Evolutionary conservation across 2,888 invertebrate genomes (phyloP), one percentile per base, ranked within the genome.

Genomic region (Clusia tigrina): DNA sequence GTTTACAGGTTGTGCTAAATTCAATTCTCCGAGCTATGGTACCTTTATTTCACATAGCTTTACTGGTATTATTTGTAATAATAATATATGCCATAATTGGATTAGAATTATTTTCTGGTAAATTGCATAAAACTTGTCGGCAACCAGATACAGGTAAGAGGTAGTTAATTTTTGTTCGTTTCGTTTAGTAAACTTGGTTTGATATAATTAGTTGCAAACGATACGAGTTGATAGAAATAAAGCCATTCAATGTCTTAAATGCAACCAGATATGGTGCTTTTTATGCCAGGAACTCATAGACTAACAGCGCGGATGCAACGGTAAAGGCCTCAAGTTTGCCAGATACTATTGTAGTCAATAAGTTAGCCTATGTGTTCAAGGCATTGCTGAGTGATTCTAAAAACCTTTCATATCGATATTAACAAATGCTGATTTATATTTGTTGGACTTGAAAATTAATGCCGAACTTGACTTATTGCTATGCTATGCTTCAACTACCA

Each of bases 41-140:
- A 86, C 99, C 99, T 84, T 89, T 99, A 85, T 89, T 99, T 78
- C 98, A 99, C 88, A 99, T 99, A 86, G 98, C 98, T 79, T 89
- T 99, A 80, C 90, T 99, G 80, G 99, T 99, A 83, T 90, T 98
- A 81, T 99, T 99, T 87, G 99, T 99, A 84, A 99, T 99, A 86
- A 98, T 99, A 86, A 99, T 99, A 87, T 99, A 99, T 86, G 99
- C 99, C 78, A 99, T 99, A 86, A 96, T 99, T 83, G 99, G 99
- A 68, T 88, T 99, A 79, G 98, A 99, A 86, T 88, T 99, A 74
- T 99, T 98, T 89, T 96, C 95, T 77, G 99, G 99, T 77, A 94
- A 95, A 86, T 89, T 99, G 88, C 98, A 99, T 85, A 91, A 90
- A 81, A 94, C 96, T 67, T 99, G 99, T 86, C 93, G 89, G 81